Evolutionary conservation across 2,888 invertebrate genomes (phyloP).

Genomic region (Notodonta ziczac): DNA sequence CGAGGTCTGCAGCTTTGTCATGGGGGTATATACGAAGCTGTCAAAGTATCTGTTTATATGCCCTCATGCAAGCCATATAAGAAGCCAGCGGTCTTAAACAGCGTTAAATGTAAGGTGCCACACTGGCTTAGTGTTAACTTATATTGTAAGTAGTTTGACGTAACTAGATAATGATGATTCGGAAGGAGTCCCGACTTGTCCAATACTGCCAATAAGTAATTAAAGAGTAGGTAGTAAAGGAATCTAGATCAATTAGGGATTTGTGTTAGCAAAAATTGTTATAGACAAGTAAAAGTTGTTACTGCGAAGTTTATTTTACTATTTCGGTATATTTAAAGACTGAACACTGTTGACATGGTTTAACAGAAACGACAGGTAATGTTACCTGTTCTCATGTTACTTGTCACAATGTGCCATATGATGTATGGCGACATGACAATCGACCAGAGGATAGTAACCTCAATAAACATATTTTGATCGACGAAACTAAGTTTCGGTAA

Average conservation of each 20-base stretch:
- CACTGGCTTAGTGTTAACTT: slow-evolving; percentile 46
- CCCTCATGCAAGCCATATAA: slow-evolving; percentile 22
- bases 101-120: slow-evolving; percentile 61
- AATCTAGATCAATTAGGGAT: slow-evolving; percentile 47
- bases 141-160: slow-evolving; percentile 47
- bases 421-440: slow-evolving; percentile 33
- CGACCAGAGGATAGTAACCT: slow-evolving; percentile 46
- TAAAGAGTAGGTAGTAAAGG: slow-evolving; percentile 38
- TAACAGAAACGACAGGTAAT: slow-evolving; percentile 33
- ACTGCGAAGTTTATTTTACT: slow-evolving; percentile 44
- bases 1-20: slow-evolving; percentile 18
- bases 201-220: slow-evolving; percentile 39
- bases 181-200: slow-evolving; percentile 13
- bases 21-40: slow-evolving; percentile 11
- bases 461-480: slow-evolving; percentile 38
- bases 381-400: slow-evolving; percentile 24
- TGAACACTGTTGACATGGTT: slow-evolving; percentile 50
- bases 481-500: slow-evolving; percentile 55
- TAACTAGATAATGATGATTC: slow-evolving; percentile 38
- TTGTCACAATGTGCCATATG: slow-evolving; percentile 50
- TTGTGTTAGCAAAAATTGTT: slow-evolving; percentile 39
- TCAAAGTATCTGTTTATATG: slow-evolving; percentile 10
- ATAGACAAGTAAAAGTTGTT: slow-evolving; percentile 26
- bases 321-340: slow-evolving; percentile 54
- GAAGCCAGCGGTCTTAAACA: slow-evolving; percentile 16